Evolutionary conservation across 2,113 vertebrate genomes (phyloP).

Genomic region (Galeopterus variegatus): DNA sequence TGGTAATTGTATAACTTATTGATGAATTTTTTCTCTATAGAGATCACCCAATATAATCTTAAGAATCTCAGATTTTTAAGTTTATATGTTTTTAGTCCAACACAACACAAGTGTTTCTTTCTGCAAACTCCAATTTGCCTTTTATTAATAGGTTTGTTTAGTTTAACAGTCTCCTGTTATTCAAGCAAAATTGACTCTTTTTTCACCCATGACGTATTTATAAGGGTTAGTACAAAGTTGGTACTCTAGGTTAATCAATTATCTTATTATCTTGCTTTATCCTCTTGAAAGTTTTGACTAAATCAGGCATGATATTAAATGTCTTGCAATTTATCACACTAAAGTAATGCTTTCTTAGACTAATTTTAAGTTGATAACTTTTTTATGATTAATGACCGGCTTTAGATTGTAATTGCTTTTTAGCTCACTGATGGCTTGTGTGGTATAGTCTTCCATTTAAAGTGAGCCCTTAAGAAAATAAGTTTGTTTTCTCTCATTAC

Average conservation of each 20-base stretch:
- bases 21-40: neutral
- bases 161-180: neutral
- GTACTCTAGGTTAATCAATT: neutral
- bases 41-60: neutral
- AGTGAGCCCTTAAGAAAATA: neutral
- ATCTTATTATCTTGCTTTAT: conserved; percentile 30
- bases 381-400: neutral
- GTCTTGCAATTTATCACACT: conserved; percentile 6
- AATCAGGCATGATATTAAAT: conserved; percentile 50
- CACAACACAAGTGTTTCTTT: neutral
- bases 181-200: neutral
- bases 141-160: conserved; percentile 52
- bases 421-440: neutral
- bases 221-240: conserved; percentile 52
- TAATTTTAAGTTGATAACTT: conserved; percentile 48
- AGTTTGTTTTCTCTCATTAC: conserved; percentile 9
- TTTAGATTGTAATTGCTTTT: conserved; percentile 42
- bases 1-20: neutral
- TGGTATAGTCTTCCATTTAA: conserved; percentile 22
- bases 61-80: conserved; percentile 25
- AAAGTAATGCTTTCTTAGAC: conserved; percentile 30
- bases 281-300: conserved; percentile 30
- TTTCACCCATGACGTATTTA: neutral
- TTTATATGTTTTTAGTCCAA: neutral
- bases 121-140: neutral